phyloP scores from a whole-genome alignment of 2,113 vertebrate genomes.

The Heteronetta atricapilla region DNA sequence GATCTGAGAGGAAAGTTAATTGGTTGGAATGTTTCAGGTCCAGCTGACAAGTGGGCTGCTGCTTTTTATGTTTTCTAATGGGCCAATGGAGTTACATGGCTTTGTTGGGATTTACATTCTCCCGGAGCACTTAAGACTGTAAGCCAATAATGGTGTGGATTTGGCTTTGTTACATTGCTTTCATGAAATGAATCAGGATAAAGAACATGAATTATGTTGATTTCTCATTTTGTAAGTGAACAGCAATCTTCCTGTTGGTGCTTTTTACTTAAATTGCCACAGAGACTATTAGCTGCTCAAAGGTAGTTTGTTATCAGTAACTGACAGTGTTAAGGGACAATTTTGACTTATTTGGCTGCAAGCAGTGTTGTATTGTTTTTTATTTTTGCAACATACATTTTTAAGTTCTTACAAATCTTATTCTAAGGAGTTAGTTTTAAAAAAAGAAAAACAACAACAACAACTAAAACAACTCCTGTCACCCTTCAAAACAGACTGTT shows the following conservation, averaged over 20 bases:
- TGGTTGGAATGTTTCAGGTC: background rate
- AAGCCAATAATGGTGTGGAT: slow-evolving; percentile 28
- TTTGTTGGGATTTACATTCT: slow-evolving; percentile 7
- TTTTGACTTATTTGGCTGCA: background rate
- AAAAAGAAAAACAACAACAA: background rate
- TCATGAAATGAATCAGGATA: slow-evolving; percentile 28
- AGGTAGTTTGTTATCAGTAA: slow-evolving; percentile 2
- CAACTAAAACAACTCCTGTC: background rate
- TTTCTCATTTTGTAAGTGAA: slow-evolving; percentile 25
- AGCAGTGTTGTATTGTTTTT: background rate
- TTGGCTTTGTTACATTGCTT: slow-evolving; percentile 4
- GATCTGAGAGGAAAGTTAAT: background rate
- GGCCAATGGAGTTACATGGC: background rate
- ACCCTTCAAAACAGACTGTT: background rate
- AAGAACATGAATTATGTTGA: slow-evolving; percentile 1
- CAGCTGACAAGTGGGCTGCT: background rate
- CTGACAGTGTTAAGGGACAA: background rate
- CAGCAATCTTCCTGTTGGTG: background rate
- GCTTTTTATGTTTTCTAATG: background rate
- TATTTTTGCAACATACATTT: background rate
- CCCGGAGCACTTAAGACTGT: background rate
- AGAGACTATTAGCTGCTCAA: background rate
- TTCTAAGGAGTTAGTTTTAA: background rate
- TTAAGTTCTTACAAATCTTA: background rate
- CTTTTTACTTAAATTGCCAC: background rate